Percentiles rank a stretch among this genome's conserved stretches.
phyloP scores from a whole-genome alignment of 2,113 vertebrate species.

The Psettodes erumei region DNA sequence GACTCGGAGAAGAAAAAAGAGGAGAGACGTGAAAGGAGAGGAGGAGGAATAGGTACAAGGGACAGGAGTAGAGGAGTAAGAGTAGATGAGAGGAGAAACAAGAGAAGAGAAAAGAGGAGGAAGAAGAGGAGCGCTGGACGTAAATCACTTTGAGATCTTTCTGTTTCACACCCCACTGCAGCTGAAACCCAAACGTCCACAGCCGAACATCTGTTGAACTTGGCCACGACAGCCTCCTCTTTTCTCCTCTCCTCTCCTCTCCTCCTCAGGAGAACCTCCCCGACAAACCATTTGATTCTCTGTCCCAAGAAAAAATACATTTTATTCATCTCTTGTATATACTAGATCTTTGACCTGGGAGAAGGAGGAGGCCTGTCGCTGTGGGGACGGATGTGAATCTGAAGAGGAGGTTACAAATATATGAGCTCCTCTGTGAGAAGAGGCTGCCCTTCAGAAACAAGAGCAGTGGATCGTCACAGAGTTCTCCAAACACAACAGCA shows the following conservation, averaged over 20 bases:
- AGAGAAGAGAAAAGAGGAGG: conserved; percentile 5
- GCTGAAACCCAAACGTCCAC: conserved; percentile 44
- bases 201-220: conserved; percentile 70
- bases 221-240: conserved; percentile 40
- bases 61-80: not conserved
- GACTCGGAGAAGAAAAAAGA: not conserved
- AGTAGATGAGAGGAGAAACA: not conserved
- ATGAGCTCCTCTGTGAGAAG: conserved; percentile 53
- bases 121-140: conserved; percentile 8
- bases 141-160: conserved; percentile 46
- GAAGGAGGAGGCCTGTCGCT: conserved; percentile 22
- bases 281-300: conserved; percentile 34
- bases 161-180: conserved; percentile 41
- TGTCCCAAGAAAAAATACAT: conserved; percentile 38
- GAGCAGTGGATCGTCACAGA: conserved; percentile 37
- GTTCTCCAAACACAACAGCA: conserved; percentile 69
- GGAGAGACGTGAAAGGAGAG: not conserved
- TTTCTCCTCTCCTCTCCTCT: conserved; percentile 14
- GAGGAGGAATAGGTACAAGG: not conserved
- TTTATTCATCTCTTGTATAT: conserved; percentile 40
- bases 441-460: conserved; percentile 40
- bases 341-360: conserved; percentile 41
- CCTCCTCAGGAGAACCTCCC: conserved; percentile 36
- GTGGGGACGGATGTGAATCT: not conserved
- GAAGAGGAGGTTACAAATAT: conserved; percentile 46